Evolutionary conservation across 2,888 invertebrate genomes (phyloP), one percentile per base, ranked within the genome.

Genomic region (Lasioglossum villosulum): DNA sequence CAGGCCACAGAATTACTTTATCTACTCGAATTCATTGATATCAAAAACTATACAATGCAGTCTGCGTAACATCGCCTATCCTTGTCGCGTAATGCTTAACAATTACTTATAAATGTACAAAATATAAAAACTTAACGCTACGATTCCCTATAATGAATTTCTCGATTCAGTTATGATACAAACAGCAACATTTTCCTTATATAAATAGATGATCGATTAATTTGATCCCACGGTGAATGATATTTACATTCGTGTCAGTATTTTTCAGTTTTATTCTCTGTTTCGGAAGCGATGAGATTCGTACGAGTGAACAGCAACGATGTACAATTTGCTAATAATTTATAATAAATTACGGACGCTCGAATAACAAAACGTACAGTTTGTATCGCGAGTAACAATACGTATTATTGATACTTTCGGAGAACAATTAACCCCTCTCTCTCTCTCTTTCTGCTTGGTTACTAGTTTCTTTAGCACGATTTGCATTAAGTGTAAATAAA

Each of bases 261-360:
- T 72, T 34, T 45, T 30, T 30, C 45, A 4, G 2, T 19, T 48
- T 48, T 48, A 48, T 70, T 8, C 19, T 27, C 42, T 10, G 19
- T 37, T 12, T 8, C 23, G 10, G 12, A 37, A 19, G 5, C 27
- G 37, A 14, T 27, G 23, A 3, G 52, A 76, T 12, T 45, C 63
- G 27, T 66, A 23, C 30, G 42, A 56, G 5, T 80, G 48, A 48
- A 52, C 27, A 56, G 63, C n/a, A 52, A 56, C 23, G 56, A 34
- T 68, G 16, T 52, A 52, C 48, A 71, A 37, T 42, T 70, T 52
- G 34, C 14, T 71, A 84, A 84, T 84, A 84, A 84, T 84, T 84
- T 84, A 84, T 78, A 84, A 84, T 83, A 84, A 84, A 84, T 84
- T 83, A 83, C n/a, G 23, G 12, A 68, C 72, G 45, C 63, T 30